Evolutionary conservation across 2,888 invertebrate species (phyloP), one percentile per base, ranked within the genome.

Genomic region (Acutogordius australiensis): DNA sequence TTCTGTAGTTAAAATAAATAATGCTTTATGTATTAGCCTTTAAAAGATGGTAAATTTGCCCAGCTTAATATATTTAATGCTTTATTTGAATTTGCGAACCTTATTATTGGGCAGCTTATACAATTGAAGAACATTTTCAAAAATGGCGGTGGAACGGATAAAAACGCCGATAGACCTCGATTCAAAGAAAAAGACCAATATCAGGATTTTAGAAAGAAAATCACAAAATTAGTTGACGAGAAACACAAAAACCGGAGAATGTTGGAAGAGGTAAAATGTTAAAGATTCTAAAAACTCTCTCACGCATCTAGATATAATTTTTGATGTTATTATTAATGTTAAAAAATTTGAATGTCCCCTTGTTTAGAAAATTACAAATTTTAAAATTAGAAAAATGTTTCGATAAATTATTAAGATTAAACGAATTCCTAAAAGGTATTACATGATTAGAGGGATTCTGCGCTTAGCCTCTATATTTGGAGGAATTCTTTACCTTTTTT

Each of bases 171-270:
- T 23, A 8, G 51, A 51, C 51, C 51, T n/a, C 51, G 23, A 4
- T 51, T 51, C 26, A 51, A 51, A 51, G 51, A 51, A 51, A 51
- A 51, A 26, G 51, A 51, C 26, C 8, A 51, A 51, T 51, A 51
- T 51, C 51, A 51, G 18, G 51, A 51, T 23, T 51, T 51, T 51
- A 13, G 51, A 13, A 51, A 51, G 23, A 51, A 23, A 51, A 23
- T 51, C 23, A 51, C 51, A 8, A 51, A 51, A 51, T n/a, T 51
- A 51, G 51, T 51, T 51, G 51, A 51, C 8, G 51, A 51, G 4
- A 51, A 51, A 51, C 51, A 51, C 23, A 51, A 51, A 51, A 51
- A 51, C 26, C 8, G 23, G 23, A 51, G 26, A 51, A n/a, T 51
- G 23, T 51, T 51, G 26, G 51, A 51, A 51, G 51, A 51, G 23